Evolutionary conservation across 1,140 invertebrate species (phyloP).

Genomic region (Bombus haemorrhoidalis): DNA sequence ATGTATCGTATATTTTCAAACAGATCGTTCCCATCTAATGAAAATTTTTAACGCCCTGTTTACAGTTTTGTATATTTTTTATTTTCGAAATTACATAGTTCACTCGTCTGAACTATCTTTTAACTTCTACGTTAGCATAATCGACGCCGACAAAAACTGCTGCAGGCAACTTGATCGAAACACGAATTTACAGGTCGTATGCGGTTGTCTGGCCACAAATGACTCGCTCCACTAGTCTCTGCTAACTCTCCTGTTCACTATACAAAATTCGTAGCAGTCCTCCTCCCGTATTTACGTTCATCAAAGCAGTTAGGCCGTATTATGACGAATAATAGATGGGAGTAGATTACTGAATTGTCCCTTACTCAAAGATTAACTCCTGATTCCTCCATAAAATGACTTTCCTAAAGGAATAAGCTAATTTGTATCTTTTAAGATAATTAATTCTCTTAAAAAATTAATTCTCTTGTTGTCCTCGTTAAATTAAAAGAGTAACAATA

Average conservation of each 20-base stretch:
- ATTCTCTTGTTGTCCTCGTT: too few species aligned
- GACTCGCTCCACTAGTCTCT: not conserved
- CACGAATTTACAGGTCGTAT: not conserved
- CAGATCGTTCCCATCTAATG: too few species aligned
- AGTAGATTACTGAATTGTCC: not conserved
- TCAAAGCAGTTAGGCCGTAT: constrained; percentile 2
- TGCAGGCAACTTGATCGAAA: not conserved
- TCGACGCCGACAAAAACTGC: not conserved
- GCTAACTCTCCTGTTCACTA: not conserved
- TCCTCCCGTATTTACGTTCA: constrained; percentile 4
- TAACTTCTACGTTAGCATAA: too few species aligned
- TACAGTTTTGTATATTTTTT: too few species aligned
- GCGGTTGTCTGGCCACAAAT: constrained; percentile 14
- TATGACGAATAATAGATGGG: constrained; percentile 2
- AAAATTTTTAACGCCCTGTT: too few species aligned
- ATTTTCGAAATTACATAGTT: not conserved
- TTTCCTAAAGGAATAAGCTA: not conserved
- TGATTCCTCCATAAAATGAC: not conserved
- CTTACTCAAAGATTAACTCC: not conserved
- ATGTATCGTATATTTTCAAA: too few species aligned
- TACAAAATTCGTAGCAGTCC: constrained; percentile 5
- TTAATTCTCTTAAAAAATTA: too few species aligned
- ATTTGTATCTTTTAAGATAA: too few species aligned
- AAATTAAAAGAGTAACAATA: too few species aligned
- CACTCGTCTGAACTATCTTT: not conserved